Percentiles rank a stretch among this genome's conserved stretches.
These are phyloP conservation scores for Leucoptera coffeella DNA, from an alignment of 2,888 invertebrate species.

Conservation along the genomic window DNA sequence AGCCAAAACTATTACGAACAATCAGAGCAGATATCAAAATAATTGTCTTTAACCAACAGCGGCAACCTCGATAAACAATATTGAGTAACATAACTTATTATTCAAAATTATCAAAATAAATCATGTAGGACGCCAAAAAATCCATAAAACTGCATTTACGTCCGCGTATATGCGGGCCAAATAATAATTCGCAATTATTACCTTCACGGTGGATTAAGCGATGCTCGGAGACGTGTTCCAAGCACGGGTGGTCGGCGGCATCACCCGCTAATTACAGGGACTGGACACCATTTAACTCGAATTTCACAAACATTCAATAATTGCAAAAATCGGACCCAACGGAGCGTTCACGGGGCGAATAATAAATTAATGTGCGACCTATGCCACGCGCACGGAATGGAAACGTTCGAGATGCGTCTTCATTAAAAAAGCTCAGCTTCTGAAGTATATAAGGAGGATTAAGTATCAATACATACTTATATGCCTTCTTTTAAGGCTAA, in stretches of 20 bases:
- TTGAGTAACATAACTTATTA: too few species aligned
- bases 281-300: constrained; percentile 39
- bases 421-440: not conserved
- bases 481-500: too few species aligned
- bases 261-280: constrained; percentile 37
- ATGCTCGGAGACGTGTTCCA: constrained; percentile 32
- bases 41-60: too few species aligned
- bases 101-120: too few species aligned
- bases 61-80: too few species aligned
- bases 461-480: too few species aligned
- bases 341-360: constrained; percentile 34
- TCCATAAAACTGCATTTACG: too few species aligned
- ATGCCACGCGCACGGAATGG: too few species aligned
- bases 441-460: constrained; percentile 8
- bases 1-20: too few species aligned
- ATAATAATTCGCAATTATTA: not conserved
- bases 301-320: constrained; percentile 44
- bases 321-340: constrained; percentile 29
- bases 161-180: too few species aligned
- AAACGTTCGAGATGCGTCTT: not conserved
- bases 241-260: constrained; percentile 33
- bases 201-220: constrained; percentile 24
- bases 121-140: too few species aligned
- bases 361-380: constrained; percentile 33
- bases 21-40: too few species aligned